phyloP scores from a whole-genome alignment of 2,113 vertebrate genomes.

The Cygnus atratus region DNA sequence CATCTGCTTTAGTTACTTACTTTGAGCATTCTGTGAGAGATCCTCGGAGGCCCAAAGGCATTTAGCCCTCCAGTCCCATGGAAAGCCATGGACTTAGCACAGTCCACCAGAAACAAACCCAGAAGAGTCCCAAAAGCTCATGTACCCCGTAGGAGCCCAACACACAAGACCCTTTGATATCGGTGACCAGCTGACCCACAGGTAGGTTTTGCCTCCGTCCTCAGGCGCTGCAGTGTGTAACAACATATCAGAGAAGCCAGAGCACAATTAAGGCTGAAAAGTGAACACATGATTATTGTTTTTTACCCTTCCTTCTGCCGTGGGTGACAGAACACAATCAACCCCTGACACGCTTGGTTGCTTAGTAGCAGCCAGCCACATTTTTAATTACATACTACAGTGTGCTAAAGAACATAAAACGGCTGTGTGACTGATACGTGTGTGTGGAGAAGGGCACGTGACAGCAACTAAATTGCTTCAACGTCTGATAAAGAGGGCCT shows the following conservation, averaged over 20 bases:
- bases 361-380: slow-evolving; percentile 78
- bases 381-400: slow-evolving; percentile 83
- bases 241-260: slow-evolving; percentile 4
- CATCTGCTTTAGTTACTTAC: not conserved
- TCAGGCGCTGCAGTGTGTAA: not conserved
- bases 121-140: not conserved
- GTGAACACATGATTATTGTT: slow-evolving; percentile 73
- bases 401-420: slow-evolving; percentile 76
- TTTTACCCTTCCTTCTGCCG: slow-evolving; percentile 66
- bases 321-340: slow-evolving; percentile 74
- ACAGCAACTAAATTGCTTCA: slow-evolving; percentile 76
- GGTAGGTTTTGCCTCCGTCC: fast-evolving
- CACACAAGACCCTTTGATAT: fast-evolving
- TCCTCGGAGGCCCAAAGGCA: not conserved
- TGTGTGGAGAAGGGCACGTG: slow-evolving; percentile 75
- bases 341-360: slow-evolving; percentile 75
- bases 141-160: fast-evolving
- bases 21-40: not conserved
- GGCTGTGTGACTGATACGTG: slow-evolving; percentile 74
- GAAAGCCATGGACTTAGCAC: not conserved
- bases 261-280: slow-evolving; percentile 73
- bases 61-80: not conserved
- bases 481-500: slow-evolving; percentile 73
- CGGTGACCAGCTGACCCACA: not conserved
- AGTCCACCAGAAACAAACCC: not conserved